phyloP scores from a whole-genome alignment of 1,140 invertebrate species.

The Caerostris darwini region DNA sequence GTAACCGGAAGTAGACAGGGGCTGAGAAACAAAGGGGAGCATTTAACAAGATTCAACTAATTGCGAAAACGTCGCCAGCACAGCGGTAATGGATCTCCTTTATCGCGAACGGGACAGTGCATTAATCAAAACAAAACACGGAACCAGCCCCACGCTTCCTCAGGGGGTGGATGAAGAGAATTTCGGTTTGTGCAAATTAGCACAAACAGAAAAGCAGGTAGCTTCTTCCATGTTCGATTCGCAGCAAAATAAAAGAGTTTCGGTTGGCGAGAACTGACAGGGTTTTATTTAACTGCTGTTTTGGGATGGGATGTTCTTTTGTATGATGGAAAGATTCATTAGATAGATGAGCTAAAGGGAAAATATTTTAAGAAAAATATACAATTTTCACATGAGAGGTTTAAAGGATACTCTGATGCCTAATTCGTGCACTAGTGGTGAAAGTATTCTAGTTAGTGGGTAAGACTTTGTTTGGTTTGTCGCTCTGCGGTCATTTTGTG shows the following conservation, averaged over 20 bases:
- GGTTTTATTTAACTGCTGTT: background rate
- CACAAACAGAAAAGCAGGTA: background rate
- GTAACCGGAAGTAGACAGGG: background rate
- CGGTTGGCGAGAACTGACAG: background rate
- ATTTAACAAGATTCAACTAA: constrained; percentile 62
- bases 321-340: background rate
- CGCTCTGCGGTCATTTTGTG: no score
- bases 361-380: no score
- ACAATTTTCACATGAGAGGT: no score
- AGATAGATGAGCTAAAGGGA: background rate
- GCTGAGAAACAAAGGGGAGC: background rate
- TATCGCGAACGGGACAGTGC: background rate
- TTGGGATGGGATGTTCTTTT: background rate
- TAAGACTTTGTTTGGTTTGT: no score
- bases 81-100: background rate
- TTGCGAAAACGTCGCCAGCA: constrained; percentile 24
- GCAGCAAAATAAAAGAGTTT: background rate
- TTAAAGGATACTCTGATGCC: no score
- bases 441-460: no score
- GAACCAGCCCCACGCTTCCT: background rate
- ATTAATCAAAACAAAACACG: constrained; percentile 43
- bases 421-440: no score
- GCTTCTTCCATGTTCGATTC: background rate
- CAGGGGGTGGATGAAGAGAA: background rate
- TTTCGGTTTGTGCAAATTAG: background rate